Percentiles rank a stretch among this genome's conserved stretches.
These are phyloP conservation scores for Plebejus anna DNA, from an alignment of 2,888 invertebrate species.

Conservation along the genomic window DNA sequence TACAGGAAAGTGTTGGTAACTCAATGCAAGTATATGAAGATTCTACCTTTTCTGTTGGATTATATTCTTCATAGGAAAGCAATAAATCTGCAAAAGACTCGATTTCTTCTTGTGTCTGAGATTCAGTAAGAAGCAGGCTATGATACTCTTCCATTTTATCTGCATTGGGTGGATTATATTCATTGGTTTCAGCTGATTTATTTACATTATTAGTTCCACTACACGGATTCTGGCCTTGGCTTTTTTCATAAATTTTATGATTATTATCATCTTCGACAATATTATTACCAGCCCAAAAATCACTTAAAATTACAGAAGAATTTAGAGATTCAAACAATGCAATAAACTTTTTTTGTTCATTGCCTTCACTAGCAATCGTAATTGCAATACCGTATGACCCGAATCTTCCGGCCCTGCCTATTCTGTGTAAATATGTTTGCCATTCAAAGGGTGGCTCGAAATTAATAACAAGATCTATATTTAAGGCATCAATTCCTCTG, in stretches of 20 bases:
- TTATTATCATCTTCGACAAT: constrained; percentile 30
- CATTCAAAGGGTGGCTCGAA: constrained; percentile 90
- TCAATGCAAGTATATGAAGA: constrained; percentile 32
- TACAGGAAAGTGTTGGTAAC: constrained; percentile 22
- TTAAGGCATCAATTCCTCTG: constrained; percentile 95
- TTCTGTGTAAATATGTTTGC: constrained; percentile 94
- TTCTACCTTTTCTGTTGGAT: constrained; percentile 12
- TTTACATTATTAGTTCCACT: neutral
- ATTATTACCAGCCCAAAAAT: constrained; percentile 48
- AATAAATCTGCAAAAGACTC: constrained; percentile 54
- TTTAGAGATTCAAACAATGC: constrained; percentile 79
- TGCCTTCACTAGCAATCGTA: constrained; percentile 83
- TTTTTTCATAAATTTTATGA: neutral
- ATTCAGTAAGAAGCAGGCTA: constrained; percentile 46
- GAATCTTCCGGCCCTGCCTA: constrained; percentile 96
- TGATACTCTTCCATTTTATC: constrained; percentile 42
- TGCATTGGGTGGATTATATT: constrained; percentile 14
- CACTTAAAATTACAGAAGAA: constrained; percentile 50
- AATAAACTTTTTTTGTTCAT: constrained; percentile 81
- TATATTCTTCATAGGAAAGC: constrained; percentile 46
- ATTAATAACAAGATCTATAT: constrained; percentile 96
- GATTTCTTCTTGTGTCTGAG: constrained; percentile 42
- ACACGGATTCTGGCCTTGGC: neutral
- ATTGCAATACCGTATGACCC: constrained; percentile 92
- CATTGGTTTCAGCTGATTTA: neutral